phyloP scores from a whole-genome alignment of 2,797 vertebrate genomes.

The Manis crassicaudata region DNA sequence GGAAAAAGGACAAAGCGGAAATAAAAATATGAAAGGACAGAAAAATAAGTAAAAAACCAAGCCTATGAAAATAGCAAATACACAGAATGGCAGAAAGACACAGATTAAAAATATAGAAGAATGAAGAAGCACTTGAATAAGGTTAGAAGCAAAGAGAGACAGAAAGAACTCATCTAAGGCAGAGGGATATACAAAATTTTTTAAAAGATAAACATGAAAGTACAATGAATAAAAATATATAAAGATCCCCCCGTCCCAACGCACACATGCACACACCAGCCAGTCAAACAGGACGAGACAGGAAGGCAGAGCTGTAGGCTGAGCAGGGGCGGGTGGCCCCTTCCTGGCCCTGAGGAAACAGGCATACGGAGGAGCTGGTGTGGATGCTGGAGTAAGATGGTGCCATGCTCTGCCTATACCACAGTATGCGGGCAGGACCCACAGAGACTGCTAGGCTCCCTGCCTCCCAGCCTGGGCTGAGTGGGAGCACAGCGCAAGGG shows the following conservation, averaged over 20 bases:
- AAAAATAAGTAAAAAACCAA: neutral
- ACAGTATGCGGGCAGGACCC: neutral
- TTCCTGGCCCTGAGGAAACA: neutral
- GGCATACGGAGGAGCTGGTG: too few relatives aligned
- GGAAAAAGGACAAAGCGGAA: neutral
- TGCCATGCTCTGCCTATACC: neutral
- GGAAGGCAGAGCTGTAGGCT: neutral
- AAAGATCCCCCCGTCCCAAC: neutral
- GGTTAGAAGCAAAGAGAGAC: neutral
- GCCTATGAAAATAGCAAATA: neutral
- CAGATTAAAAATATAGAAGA: neutral
- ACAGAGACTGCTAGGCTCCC: neutral
- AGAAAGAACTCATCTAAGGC: neutral
- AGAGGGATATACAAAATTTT: neutral
- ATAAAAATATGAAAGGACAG: neutral
- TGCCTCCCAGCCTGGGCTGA: neutral
- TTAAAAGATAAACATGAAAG: neutral
- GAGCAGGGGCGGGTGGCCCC: neutral
- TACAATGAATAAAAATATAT: neutral
- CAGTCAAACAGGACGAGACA: neutral
- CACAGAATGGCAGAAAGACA: neutral
- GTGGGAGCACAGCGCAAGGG: neutral
- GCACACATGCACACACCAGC: too few relatives aligned
- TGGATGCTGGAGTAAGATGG: neutral
- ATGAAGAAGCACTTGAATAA: neutral